A percentile compares a stretch with the other conserved stretches of the same genome.
Evolutionary conservation across 2,797 vertebrate species (phyloP).

Genomic region (Sebastes flavidus): DNA sequence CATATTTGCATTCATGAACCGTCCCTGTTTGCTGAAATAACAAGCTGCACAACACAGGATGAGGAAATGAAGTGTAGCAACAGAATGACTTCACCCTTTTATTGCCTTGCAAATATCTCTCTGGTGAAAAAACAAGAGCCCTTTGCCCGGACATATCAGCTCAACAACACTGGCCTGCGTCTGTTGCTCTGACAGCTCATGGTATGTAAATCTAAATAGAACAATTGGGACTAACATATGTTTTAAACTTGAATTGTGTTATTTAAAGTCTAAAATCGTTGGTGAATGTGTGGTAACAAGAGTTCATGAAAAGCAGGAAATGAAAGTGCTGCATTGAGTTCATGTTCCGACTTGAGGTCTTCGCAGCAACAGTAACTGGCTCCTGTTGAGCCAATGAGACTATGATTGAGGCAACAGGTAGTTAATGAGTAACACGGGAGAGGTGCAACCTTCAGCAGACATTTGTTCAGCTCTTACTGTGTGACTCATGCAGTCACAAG

Average conservation of each 20-base stretch:
- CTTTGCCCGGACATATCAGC: slow-evolving; percentile 70
- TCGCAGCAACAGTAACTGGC: slow-evolving; percentile 4
- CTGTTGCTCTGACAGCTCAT: slow-evolving; percentile 48
- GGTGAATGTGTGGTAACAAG: not conserved
- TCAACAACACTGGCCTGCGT: slow-evolving; percentile 29
- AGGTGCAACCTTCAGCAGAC: slow-evolving; percentile 71
- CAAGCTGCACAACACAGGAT: slow-evolving; percentile 51
- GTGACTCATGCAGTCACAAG: slow-evolving; percentile 37
- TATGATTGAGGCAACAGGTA: slow-evolving; percentile 38
- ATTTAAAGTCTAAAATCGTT: fast-evolving
- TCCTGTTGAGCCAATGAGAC: slow-evolving; percentile 52
- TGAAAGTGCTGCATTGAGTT: not conserved
- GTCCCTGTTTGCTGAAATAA: slow-evolving; percentile 6
- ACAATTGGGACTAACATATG: not conserved
- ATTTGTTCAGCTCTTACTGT: slow-evolving; percentile 58
- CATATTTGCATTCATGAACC: not conserved
- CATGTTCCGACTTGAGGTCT: not conserved
- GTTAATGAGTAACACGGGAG: slow-evolving; percentile 79
- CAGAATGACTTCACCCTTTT: slow-evolving; percentile 57
- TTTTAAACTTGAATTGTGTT: not conserved
- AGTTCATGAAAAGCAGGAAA: slow-evolving; percentile 34
- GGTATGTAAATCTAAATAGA: slow-evolving; percentile 48
- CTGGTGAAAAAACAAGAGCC: slow-evolving; percentile 49
- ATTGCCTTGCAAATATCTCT: slow-evolving; percentile 68
- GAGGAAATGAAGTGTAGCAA: slow-evolving; percentile 68